phyloP scores from a whole-genome alignment of 2,113 vertebrate genomes.

The Himantopus leucocephalus region DNA sequence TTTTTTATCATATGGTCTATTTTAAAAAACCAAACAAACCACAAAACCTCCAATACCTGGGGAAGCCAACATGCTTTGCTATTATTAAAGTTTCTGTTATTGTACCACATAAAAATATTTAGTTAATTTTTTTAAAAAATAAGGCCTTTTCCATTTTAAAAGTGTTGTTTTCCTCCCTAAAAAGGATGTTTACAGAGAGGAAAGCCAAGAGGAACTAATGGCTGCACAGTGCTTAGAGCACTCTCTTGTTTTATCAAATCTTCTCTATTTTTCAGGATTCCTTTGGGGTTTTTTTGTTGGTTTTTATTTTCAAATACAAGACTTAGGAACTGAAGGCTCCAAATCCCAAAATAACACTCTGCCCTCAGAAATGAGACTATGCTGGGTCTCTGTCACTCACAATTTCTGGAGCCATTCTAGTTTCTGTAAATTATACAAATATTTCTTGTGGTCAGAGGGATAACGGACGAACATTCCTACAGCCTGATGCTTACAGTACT shows the following conservation, averaged over 20 bases:
- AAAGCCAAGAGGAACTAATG: background rate
- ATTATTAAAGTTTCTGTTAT: background rate
- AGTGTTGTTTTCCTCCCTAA: background rate
- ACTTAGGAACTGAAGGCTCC: background rate
- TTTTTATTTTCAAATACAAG: background rate
- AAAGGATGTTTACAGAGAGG: background rate
- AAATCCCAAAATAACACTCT: background rate
- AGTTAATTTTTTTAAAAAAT: background rate
- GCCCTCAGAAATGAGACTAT: background rate
- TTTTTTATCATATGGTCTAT: background rate
- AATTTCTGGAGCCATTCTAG: background rate
- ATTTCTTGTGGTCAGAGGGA: background rate
- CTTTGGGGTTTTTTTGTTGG: accelerated
- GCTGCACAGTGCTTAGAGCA: background rate
- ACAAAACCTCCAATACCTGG: background rate
- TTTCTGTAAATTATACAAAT: background rate
- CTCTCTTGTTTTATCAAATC: background rate
- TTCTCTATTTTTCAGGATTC: background rate
- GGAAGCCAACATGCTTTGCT: background rate
- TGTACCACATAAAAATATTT: background rate
- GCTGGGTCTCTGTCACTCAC: background rate
- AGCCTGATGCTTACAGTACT: background rate
- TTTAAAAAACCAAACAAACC: background rate
- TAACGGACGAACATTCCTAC: background rate
- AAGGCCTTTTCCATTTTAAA: background rate